Evolutionary conservation across 2,888 invertebrate species (phyloP), one percentile per base, ranked within the genome.

Genomic region (Kryphioiulus occultus): DNA sequence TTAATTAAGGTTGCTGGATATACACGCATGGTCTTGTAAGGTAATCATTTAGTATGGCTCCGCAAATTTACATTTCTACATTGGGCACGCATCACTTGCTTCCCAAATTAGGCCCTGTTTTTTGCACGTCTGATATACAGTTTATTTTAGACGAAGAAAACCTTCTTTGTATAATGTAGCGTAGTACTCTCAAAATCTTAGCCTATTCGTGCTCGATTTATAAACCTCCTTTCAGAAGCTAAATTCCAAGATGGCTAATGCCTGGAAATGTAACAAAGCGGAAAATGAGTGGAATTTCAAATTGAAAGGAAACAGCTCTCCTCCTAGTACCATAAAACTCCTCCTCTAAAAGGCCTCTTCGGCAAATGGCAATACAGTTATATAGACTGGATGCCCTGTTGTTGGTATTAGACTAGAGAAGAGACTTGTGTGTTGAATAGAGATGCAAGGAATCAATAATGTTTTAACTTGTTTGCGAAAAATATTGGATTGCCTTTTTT

Each of bases 171-270:
- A 59, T 59, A 59, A 59, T 59, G n/a, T 59, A 59, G 59, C 22
- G 22, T 22, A 59, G 22, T 59, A 22, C 22, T 59, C 59, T n/a
- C 22, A 17, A 19, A 59, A 59, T 59, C 22, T 15, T 59, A 22
- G n/a, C 22, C 59, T 59, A 59, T n/a, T 59, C 59, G 59, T 59
- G 59, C n/a, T 9, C 59, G 59, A 59, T 59, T 59, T 59, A 22
- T 22, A 59, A 59, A 59, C 59, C 22, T 59, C 59, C 19, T 19
- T 22, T 59, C 59, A 59, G 59, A 59, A 59, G 59, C 59, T 22
- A 59, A 59, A 59, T 59, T 59, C 59, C 59, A 59, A 59, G 22
- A 59, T 59, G 59, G 59, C 59, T 59, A 59, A 59, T 59, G 59
- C 59, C 59, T 59, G 22, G 59, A 59, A 59, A 59, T 59, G n/a